phyloP scores from a whole-genome alignment of 2,113 vertebrate genomes.

The Pollimyrus isidori region DNA sequence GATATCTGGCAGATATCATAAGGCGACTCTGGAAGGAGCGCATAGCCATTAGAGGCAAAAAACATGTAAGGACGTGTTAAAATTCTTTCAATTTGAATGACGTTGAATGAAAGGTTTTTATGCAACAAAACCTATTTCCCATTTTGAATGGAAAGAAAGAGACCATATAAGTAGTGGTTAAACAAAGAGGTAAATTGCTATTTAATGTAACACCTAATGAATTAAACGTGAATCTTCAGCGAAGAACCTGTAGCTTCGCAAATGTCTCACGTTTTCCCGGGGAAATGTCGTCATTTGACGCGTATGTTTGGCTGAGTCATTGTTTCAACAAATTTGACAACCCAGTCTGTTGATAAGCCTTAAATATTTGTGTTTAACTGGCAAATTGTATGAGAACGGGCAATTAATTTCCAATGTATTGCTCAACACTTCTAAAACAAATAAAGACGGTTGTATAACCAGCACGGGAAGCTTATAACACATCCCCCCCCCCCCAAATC shows the following conservation, averaged over 20 bases:
- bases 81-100: background rate
- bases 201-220: background rate
- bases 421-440: background rate
- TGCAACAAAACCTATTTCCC: background rate
- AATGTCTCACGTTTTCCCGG: background rate
- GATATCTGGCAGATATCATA: background rate
- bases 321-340: conserved; percentile 6
- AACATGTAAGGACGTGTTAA: background rate
- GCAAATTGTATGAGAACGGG: background rate
- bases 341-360: conserved; percentile 2
- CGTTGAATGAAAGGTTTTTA: background rate
- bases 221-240: background rate
- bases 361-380: background rate
- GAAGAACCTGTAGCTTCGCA: conserved; percentile 3
- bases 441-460: background rate
- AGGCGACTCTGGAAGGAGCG: background rate
- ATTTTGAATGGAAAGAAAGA: background rate
- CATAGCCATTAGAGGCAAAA: background rate
- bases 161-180: background rate
- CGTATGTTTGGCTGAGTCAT: background rate
- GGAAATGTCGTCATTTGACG: background rate
- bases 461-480: background rate
- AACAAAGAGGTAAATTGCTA: background rate
- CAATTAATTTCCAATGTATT: background rate
- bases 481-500: background rate